Percentiles rank a stretch among this genome's conserved stretches.
These are phyloP conservation scores for Cantharis nigra DNA, from an alignment of 2,888 invertebrate species.

Conservation along the genomic window DNA sequence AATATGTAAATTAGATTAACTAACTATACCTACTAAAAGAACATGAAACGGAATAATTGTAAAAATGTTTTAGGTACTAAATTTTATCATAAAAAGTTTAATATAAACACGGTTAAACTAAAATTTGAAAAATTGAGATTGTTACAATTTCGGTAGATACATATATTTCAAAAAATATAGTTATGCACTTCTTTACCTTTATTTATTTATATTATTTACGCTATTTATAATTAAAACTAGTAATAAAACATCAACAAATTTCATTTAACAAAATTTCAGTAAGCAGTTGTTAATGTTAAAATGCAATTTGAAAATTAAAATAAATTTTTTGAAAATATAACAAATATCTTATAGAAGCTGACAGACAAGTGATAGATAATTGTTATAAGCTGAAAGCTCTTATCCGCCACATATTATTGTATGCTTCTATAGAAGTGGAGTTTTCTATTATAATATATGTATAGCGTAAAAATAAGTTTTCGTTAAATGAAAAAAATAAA, in stretches of 20 bases:
- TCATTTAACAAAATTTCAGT: no score
- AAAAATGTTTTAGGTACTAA: background rate
- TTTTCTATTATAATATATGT: background rate
- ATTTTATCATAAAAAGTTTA: background rate
- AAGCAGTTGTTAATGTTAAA: no score
- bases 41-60: background rate
- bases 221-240: no score
- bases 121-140: background rate
- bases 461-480: background rate
- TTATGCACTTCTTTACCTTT: background rate
- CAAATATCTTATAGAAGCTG: background rate
- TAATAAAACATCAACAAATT: no score
- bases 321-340: background rate
- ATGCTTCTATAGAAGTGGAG: background rate
- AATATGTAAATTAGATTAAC: conserved; percentile 24
- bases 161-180: background rate
- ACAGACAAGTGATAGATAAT: background rate
- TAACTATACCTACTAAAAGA: background rate
- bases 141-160: background rate
- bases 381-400: background rate
- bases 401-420: background rate
- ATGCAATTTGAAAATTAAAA: no score
- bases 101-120: background rate
- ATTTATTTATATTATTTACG: no score
- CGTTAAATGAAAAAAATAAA: background rate